These are phyloP conservation scores for Meriones psammophilus DNA, from an alignment of 2,797 vertebrate genomes.

Conservation along the genomic window DNA sequence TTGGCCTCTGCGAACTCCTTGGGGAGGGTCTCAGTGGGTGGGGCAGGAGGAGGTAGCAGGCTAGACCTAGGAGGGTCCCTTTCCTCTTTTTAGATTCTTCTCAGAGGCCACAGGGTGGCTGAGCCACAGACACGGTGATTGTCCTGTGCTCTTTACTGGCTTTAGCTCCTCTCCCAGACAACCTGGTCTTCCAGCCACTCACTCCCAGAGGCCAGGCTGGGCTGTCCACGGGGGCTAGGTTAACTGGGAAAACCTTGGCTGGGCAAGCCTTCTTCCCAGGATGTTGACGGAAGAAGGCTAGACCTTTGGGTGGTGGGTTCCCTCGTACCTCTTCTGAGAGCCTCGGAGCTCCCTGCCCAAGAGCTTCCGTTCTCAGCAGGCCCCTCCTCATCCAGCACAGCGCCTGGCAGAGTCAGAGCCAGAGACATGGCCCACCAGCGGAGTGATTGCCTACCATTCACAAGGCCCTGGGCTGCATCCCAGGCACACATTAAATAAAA, in stretches of 20 bases:
- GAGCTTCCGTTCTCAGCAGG: background rate
- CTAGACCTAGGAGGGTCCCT: background rate
- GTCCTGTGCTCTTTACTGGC: background rate
- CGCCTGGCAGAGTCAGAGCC: background rate
- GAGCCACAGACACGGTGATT: background rate
- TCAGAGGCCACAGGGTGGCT: background rate
- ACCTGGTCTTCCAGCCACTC: background rate
- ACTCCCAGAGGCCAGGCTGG: background rate
- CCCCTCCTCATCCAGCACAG: background rate
- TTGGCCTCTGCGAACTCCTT: constrained; percentile 4
- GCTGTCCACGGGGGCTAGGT: background rate
- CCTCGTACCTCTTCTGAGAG: background rate
- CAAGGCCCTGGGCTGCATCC: background rate
- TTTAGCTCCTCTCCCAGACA: background rate
- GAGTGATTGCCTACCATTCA: background rate
- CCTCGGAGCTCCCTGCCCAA: background rate
- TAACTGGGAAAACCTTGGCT: background rate
- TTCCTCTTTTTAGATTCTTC: constrained; percentile 44
- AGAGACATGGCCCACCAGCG: background rate
- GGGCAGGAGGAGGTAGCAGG: background rate
- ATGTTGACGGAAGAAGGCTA: background rate
- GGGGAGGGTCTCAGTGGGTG: background rate
- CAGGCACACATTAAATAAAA: background rate
- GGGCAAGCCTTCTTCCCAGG: background rate
- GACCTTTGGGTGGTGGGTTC: background rate